Base-by-base conservation (phyloP, 2,888 invertebrate species). In the Prenolepis imparis region DNA sequence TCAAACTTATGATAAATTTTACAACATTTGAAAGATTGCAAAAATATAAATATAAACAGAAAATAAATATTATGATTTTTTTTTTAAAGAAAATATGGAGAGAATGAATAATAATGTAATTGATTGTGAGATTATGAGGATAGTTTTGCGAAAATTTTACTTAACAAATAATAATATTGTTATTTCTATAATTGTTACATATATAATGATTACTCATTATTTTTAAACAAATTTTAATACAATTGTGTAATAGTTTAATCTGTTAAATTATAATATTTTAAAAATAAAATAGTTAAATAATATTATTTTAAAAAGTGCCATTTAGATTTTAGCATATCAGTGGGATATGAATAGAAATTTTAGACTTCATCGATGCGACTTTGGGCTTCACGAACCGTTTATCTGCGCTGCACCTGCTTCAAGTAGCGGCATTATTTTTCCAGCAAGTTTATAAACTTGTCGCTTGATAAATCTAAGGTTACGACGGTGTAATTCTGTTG, bases 401-500 rank as follows among this genome's bases (percentile, higher is more conserved):
- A 80, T 80, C 78, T 36, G 78, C 44, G 36, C 59, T 8, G 59
- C 78, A 80, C 73, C 78, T 80, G 78, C 36, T 59, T 80, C 59
- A 59, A 59, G 57, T 41, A 11, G 72, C 15, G n/a, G 32, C 18
- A 32, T 32, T 72, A 59, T 80, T 80, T 80, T 80, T 72, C 44
- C 44, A 59, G 59, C 18, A 59, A 72, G 78, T 80, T 80, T 80
- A 80, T 80, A 80, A 80, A 80, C 78, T 80, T 78, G 78, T 78
- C 78, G 78, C 78, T 78, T 78, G 78, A 78, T 78, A 78, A 78
- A 78, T 78, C 72, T 72, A 80, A 72, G 78, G 78, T 80, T 80
- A 80, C 78, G 78, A 80, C 36, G 78, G 73, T 24, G 78, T 80
- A 80, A 80, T 80, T 72, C 78, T 80, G 78, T 72, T 72, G 73